Percentiles rank a stretch among this genome's conserved stretches.
phyloP scores from a whole-genome alignment of 2,797 vertebrate genomes.

The Melanotaenia boesemani region DNA sequence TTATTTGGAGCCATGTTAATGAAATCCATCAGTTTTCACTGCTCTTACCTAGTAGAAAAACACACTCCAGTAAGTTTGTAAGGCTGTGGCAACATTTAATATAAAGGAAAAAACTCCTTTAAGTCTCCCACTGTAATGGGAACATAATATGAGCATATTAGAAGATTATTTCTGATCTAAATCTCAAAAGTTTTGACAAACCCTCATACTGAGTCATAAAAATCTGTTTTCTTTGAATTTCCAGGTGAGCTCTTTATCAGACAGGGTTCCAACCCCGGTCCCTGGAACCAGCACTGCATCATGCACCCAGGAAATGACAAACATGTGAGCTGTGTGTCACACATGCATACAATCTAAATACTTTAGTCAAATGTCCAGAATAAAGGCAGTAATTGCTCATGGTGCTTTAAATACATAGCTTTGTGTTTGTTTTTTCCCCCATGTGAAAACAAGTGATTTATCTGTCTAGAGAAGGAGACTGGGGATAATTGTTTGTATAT shows the following conservation, averaged over 20 bases:
- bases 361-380: neutral
- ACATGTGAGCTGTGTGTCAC: constrained; percentile 77
- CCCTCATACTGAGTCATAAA: neutral
- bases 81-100: neutral
- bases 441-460: neutral
- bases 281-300: constrained; percentile 71
- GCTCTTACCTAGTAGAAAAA: too few species aligned
- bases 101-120: too few species aligned
- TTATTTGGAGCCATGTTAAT: too few species aligned
- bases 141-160: neutral
- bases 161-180: neutral
- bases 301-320: constrained; percentile 80
- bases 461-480: neutral
- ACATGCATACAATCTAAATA: neutral
- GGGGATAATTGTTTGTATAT: neutral
- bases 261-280: constrained; percentile 87
- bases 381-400: neutral
- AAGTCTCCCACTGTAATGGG: neutral
- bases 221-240: constrained; percentile 26
- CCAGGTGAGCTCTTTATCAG: constrained; percentile 86
- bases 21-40: neutral
- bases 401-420: neutral
- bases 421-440: neutral
- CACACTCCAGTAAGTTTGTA: neutral
- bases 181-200: neutral